Evolutionary conservation across 2,797 vertebrate genomes (phyloP).

Genomic region (Thalassophryne amazonica): DNA sequence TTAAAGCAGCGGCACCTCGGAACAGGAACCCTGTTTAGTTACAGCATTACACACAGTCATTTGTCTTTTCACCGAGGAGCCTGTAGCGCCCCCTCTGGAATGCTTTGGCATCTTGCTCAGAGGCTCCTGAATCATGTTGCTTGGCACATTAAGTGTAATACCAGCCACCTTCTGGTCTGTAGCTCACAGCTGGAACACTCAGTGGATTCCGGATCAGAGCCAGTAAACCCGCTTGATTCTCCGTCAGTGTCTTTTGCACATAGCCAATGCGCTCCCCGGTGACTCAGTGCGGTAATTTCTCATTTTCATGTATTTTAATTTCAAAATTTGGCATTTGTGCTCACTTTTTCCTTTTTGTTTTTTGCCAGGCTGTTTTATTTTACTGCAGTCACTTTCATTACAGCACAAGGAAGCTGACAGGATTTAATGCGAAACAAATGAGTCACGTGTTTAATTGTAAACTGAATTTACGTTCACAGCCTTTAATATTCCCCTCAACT

Average conservation of each 20-base stretch:
- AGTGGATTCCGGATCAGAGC: background rate
- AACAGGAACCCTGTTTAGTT: background rate
- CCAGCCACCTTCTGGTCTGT: background rate
- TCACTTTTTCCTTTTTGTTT: background rate
- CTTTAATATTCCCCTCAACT: background rate
- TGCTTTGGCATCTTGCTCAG: background rate
- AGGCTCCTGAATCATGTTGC: conserved; percentile 2
- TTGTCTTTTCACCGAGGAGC: background rate
- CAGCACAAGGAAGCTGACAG: background rate
- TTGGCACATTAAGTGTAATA: background rate
- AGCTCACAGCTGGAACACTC: conserved; percentile 14
- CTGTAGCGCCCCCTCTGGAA: background rate
- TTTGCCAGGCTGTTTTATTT: background rate
- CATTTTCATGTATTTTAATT: conserved; percentile 26
- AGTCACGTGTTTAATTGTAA: background rate
- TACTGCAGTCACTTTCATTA: background rate
- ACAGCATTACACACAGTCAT: background rate
- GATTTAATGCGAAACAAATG: background rate
- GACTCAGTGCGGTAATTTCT: background rate
- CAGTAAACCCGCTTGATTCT: conserved; percentile 10
- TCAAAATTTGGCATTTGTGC: conserved; percentile 27
- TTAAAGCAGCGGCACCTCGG: background rate
- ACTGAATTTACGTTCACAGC: background rate
- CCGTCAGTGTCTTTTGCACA: conserved; percentile 12
- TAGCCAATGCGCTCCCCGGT: background rate